Percentiles rank a stretch among this genome's conserved stretches.
phyloP scores from a whole-genome alignment of 2,113 vertebrate species.

The Psephotus haematonotus region DNA sequence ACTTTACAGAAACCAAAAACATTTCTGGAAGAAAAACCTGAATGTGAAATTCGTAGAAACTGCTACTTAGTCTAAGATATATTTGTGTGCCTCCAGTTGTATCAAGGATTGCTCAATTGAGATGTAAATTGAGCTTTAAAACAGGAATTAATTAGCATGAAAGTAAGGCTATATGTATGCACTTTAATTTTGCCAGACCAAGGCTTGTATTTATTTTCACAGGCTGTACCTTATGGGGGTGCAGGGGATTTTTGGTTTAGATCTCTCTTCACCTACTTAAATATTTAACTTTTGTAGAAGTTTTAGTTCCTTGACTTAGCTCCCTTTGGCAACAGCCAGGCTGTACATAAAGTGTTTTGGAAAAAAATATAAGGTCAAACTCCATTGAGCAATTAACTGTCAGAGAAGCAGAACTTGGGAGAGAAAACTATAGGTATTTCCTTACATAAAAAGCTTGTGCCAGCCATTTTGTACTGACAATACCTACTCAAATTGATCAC shows the following conservation, averaged over 20 bases:
- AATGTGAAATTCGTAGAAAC: not conserved
- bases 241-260: not conserved
- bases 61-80: not conserved
- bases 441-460: not conserved
- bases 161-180: not conserved
- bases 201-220: slow-evolving; percentile 37
- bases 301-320: slow-evolving; percentile 8
- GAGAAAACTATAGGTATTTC: not conserved
- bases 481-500: not conserved
- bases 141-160: slow-evolving; percentile 48
- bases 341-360: not conserved
- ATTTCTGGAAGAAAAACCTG: not conserved
- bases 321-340: not conserved
- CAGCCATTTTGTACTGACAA: slow-evolving; percentile 37
- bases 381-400: not conserved
- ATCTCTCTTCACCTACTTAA: not conserved
- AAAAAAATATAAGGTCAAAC: not conserved
- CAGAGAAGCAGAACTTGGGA: not conserved
- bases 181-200: slow-evolving; percentile 36
- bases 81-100: slow-evolving; percentile 14
- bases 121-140: slow-evolving; percentile 56
- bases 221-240: not conserved
- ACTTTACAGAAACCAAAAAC: not conserved
- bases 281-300: not conserved
- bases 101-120: slow-evolving; percentile 41